phyloP scores from a whole-genome alignment of 2,797 vertebrate species.

The Cyprinodon diabolis region DNA sequence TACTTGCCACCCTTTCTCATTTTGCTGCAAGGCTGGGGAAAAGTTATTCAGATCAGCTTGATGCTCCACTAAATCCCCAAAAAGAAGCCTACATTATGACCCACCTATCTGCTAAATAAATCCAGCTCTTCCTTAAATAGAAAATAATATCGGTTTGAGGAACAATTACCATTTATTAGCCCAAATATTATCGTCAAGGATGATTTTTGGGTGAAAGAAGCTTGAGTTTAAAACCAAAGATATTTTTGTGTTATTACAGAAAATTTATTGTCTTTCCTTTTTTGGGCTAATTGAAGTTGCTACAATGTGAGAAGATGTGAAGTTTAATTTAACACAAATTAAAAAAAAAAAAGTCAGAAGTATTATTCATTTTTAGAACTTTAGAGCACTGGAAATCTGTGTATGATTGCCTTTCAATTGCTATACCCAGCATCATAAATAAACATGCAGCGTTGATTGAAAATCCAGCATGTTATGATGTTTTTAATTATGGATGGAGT shows the following conservation, averaged over 20 bases:
- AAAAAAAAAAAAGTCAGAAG: not conserved
- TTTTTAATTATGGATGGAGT: constrained; percentile 8
- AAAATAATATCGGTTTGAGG: not conserved
- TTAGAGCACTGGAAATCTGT: not conserved
- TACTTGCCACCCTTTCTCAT: too few species aligned
- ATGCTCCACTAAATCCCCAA: not conserved
- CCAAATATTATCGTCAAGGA: too few species aligned
- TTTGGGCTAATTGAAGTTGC: not conserved
- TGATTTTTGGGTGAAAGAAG: not conserved
- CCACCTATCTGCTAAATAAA: not conserved
- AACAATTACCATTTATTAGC: not conserved
- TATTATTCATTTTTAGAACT: not conserved
- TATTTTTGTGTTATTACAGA: constrained; percentile 5
- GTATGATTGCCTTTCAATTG: not conserved
- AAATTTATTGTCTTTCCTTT: not conserved
- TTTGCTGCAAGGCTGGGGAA: too few species aligned
- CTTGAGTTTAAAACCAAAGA: not conserved
- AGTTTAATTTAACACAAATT: not conserved
- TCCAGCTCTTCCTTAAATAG: not conserved
- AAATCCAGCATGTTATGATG: constrained; percentile 1
- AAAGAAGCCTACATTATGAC: not conserved
- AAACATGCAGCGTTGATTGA: constrained; percentile 10
- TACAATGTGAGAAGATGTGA: not conserved
- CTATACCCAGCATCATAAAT: constrained; percentile 7
- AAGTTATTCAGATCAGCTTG: too few species aligned